Evolutionary conservation across 1,140 invertebrate species (phyloP), one percentile per base, ranked within the genome.

Genomic region (Brachionus plicatilis): DNA sequence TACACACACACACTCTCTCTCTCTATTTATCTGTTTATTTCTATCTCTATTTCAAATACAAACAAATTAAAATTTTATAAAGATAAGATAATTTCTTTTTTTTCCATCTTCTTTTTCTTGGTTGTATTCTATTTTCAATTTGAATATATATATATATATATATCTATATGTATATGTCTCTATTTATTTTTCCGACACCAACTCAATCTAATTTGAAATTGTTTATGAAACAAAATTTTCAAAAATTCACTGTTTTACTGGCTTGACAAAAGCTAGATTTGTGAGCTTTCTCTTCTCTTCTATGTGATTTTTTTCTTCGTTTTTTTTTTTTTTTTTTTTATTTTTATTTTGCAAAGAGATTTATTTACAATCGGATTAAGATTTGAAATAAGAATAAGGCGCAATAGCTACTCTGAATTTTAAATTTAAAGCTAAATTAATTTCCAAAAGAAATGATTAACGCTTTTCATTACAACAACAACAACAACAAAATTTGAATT

Each of bases 361-460:
- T 76, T 76, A 50, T 76, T 76, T 76, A 76, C 72, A 76, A 76
- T 76, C 72, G 72, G 72, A 76, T 76, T 76, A 76, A 76, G 45
- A 76, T 76, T 76, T 76, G 72, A 76, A 76, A 76, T 76, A 76
- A 76, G 72, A 76, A 76, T 50, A 76, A 76, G 45, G 45, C 45
- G 45, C 41, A 76, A 76, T 76, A 70, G 37, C 27, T 33, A 76
- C 72, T 76, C 45, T 76, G 72, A 76, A 50, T 50, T 50, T 50
- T 47, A 11, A 8, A 76, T 29, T 29, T 47, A 76, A 50, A 76
- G 72, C 24, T 47, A 76, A 50, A 37, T 47, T 50, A 11, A 12
- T 76, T 76, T 50, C 41, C 11, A 50, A 76, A n/a, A 76, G 27
- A 76, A 76, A 76, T 76, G 72, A 76, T 76, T 76, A 76, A 76